A percentile compares a stretch with the other conserved stretches of the same genome.
Evolutionary conservation across 2,797 vertebrate species (phyloP).

Genomic region (Molossus molossus): DNA sequence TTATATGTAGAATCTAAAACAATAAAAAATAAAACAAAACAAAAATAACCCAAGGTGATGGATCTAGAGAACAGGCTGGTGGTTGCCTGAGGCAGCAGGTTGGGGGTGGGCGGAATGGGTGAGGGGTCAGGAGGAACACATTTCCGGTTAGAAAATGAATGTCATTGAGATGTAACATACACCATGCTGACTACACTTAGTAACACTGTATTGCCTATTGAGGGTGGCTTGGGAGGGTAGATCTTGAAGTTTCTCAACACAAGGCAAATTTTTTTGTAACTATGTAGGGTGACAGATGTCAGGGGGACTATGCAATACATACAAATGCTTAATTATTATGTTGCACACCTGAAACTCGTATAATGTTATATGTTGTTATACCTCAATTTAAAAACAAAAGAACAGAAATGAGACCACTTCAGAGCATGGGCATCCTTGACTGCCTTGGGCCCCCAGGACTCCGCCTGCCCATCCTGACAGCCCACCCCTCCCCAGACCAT

Average conservation of each 20-base stretch:
- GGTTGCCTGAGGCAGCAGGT: neutral
- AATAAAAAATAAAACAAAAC: neutral
- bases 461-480: neutral
- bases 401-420: neutral
- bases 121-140: neutral
- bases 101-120: neutral
- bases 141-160: neutral
- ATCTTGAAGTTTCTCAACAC: neutral
- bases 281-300: neutral
- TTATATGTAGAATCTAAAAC: neutral
- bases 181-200: neutral
- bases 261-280: neutral
- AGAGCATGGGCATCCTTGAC: accelerated
- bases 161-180: neutral
- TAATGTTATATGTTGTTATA: neutral
- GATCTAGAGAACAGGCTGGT: neutral
- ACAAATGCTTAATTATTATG: neutral
- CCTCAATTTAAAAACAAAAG: neutral
- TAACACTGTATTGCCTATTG: neutral
- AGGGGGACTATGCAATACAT: neutral
- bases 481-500: too few species aligned
- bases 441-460: neutral
- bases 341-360: neutral
- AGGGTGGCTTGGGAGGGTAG: neutral
- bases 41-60: neutral